A percentile compares a stretch with the other conserved stretches of the same genome.
These are phyloP conservation scores for Manis pentadactyla DNA, from an alignment of 2,797 vertebrate genomes.

Conservation along the genomic window DNA sequence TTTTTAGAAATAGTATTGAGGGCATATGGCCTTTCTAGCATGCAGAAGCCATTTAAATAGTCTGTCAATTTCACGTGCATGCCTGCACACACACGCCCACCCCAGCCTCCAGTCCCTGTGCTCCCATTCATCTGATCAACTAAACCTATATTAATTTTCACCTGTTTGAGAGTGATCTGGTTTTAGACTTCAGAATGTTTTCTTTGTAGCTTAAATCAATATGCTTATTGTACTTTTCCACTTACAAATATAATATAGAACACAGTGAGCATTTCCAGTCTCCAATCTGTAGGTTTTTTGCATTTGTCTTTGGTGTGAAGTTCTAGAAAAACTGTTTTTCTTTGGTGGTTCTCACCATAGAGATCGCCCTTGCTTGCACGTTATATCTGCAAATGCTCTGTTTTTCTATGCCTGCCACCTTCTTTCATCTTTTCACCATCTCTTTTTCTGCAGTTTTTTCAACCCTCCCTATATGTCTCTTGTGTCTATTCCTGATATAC, in stretches of 20 bases:
- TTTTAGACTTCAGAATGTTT: neutral
- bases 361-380: neutral
- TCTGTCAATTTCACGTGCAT: neutral
- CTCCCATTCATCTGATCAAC: neutral
- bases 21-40: neutral
- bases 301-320: neutral
- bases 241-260: neutral
- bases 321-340: neutral
- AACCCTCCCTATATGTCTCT: neutral
- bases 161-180: neutral
- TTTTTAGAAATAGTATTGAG: neutral
- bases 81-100: neutral
- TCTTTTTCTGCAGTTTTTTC: neutral
- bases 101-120: no score
- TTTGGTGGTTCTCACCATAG: neutral
- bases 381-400: rapidly evolving
- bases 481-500: neutral
- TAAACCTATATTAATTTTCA: neutral
- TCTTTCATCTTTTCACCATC: neutral
- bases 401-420: neutral
- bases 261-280: neutral
- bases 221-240: neutral
- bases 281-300: neutral
- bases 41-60: neutral
- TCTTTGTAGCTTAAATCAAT: neutral